Base-by-base conservation (phyloP, 2,888 invertebrate genomes). In the Biston stratarius region DNA sequence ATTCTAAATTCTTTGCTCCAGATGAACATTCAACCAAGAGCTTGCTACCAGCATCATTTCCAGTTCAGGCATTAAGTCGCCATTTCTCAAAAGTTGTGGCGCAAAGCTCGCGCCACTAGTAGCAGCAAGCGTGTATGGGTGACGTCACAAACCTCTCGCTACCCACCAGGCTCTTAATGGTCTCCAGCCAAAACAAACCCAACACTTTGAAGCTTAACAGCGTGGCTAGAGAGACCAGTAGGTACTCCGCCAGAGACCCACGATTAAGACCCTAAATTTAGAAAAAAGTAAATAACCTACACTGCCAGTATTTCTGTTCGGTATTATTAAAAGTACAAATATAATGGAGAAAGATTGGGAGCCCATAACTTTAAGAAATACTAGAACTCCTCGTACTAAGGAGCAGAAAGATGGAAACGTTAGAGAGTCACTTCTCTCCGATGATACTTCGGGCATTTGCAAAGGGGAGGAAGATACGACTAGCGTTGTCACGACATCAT, bases 201-300 rank as follows among this genome's bases (percentile, higher is more conserved):
- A 92, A 90, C 79, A 88, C 90, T 72, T 83, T 93, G 69, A 93
- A 94, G 79, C 88, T 91, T 38, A 92, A 92, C 87, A 90, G 92
- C 81, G 91, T 89, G 86, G 92, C 94, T 75, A 90, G 94, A 70
- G 88, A 92, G 75, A 88, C 94, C 70, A 94, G 94, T 73, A 86
- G 93, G 61, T 94, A 94, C 72, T 94, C 92, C 64, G 94, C 94
- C 65, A 88, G 94, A 77, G 95, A 95, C 79, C 95, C 95, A 42
- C 88, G 95, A 78, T 95, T 95, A 94, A 95, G 95, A 94, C 83
- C 88, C 33, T 94, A 94, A 86, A 84, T 64, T n/a, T 83, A 10
- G 78, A 80, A 15, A 61, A 78, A 83, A 72, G 84, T 80, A 34
- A 11, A 61, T 69, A 53, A 44, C 59, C 36, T 67, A 40, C 79